Evolutionary conservation across 2,113 vertebrate species (phyloP).

Genomic region (Notarius lentiginosus): DNA sequence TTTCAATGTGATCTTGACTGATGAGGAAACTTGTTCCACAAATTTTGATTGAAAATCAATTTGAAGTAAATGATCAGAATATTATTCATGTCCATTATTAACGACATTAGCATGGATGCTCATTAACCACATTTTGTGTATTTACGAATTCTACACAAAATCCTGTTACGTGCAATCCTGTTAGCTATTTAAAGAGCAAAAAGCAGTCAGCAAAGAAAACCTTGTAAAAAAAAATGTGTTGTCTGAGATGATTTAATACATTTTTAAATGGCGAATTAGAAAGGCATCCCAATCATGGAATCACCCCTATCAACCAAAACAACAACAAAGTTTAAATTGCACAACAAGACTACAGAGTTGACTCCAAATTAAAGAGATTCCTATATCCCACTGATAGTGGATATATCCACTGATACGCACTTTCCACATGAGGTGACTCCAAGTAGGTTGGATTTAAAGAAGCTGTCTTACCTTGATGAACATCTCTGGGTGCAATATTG

Average conservation of each 20-base stretch:
- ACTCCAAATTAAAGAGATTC: not conserved
- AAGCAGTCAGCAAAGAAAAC: not conserved
- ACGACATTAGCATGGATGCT: not conserved
- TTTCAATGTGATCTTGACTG: not conserved
- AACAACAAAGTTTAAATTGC: not conserved
- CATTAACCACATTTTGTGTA: not conserved
- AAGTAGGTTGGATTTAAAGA: not conserved
- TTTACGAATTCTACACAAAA: not conserved
- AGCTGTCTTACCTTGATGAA: constrained; percentile 82
- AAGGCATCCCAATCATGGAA: not conserved
- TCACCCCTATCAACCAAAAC: not conserved
- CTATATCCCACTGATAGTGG: not conserved
- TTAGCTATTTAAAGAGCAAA: not conserved
- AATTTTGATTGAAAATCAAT: not conserved
- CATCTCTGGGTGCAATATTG: constrained; percentile 79
- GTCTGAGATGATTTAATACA: not conserved
- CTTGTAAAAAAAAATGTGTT: not conserved
- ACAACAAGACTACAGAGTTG: not conserved
- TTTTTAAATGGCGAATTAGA: not conserved
- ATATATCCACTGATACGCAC: not conserved
- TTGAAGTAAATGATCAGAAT: not conserved
- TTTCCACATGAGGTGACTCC: not conserved
- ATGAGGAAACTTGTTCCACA: not conserved
- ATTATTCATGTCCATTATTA: not conserved
- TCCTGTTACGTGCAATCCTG: not conserved